Base-by-base conservation (phyloP, 2,113 vertebrate genomes). In the Hemibates koningsi region DNA sequence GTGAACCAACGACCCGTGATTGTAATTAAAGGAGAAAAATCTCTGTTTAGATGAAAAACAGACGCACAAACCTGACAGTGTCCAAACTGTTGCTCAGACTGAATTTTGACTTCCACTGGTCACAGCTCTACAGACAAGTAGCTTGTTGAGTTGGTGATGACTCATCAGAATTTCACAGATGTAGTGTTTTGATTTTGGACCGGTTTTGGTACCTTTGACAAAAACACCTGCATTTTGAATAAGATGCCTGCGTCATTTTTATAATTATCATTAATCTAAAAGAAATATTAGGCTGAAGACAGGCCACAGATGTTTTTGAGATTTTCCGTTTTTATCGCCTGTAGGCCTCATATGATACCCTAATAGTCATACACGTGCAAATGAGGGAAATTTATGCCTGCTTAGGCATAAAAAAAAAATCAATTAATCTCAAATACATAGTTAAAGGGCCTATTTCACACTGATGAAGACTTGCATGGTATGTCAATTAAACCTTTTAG, bases 371-470 rank as follows among this genome's bases (percentile, higher is more conserved):
- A 87, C 86, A 91, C 61, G 90, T 91, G 89, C 89, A 92, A 93
- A 94, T 94, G 81, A 89, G 53, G 63, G 19, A 38, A 29, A 88
- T 89, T 52, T 90, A 92, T 89, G 88, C 84, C 53, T 90, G 73
- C 7, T 95, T 92, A 89, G 24, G 71, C 87, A 82, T 94, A n/a
- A 90, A 48, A 80, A 80, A 82, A 27, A 89, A 93, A 95, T 94
- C 91, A 94, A 92, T 94, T 94, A 92, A 93, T 94, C 79, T 89
- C 73, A 92, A 95, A 94, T 94, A 87, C 86, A 76, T 92, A 87
- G 89, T 93, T 92, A 91, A 90, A 87, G 83, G 84, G 71, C 87
- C 84, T 90, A 86, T 91, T 92, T 94, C 84, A 87, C 90, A 92
- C 87, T 89, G 93, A 94, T 92, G 84, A 94, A 93, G 90, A 89